Evolutionary conservation across 1,140 invertebrate genomes (phyloP), one percentile per base, ranked within the genome.

Genomic region (Portunus trituberculatus): DNA sequence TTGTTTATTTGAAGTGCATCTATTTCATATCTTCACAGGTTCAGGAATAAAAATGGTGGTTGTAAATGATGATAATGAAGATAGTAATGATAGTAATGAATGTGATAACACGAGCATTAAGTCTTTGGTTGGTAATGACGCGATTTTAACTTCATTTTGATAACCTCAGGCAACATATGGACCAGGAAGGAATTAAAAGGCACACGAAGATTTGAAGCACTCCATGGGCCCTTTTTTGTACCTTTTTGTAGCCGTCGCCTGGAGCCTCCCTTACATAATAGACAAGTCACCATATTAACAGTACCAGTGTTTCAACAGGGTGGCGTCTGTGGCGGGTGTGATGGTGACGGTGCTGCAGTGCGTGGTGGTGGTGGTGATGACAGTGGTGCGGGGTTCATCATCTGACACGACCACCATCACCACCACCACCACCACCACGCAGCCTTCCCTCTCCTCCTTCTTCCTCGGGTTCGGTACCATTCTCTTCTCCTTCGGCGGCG

Each of bases 401-500:
- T n/a, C 84, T 7, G 8, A 45, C 12, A n/a, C 31, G n/a, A 32
- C 16, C 32, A 92, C 96, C 88, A 97, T 32, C 76, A 45, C 28
- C 20, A 12, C 94, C 90, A 39, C 86, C 91, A 14, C 83, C 3
- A 95, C 96, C 32, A 96, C 93, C 7, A 92, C 96, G 14, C 82
- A 25, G 4, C 94, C 97, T 92, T 98, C 98, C 96, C 98, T 98
- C 96, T 96, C 98, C 4, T 97, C 98, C 0, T 97, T 93, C 45
- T 93, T 93, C 92, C 76, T 93, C 28, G 92, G 76, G 4, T 83
- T 98, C 95, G 98, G 98, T 4, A 97, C 97, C 6, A 97, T 98
- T 88, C 96, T 98, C 96, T 98, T 98, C 96, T 97, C 98, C 0
- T 98, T 98, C 96, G 98, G 98, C 0, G 98, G 98, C 32, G 98